Evolutionary conservation across 53 echinoderm and acorn worm species (phyloP), one percentile per base, ranked within the genome.

Genomic region (Arbacia lixula): DNA sequence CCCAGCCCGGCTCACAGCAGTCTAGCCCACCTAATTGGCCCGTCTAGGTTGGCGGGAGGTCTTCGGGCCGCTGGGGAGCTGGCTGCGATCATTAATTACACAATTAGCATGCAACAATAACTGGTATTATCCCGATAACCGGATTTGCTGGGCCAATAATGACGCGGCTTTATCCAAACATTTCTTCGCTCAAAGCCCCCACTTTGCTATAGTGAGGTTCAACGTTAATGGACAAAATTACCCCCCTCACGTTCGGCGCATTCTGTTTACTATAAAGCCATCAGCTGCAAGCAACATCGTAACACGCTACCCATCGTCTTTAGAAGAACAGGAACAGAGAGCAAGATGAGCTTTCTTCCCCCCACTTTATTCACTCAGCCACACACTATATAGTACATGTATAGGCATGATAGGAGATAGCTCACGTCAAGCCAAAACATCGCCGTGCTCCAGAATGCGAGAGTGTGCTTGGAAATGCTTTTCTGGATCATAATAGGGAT

Each of bases 21-120:
- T 81, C 82, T 81, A 81, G 82, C 82, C 82, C 62, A 31, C 46
- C 82, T 81, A 81, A 81, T 81, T 81, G 82, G 82, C 64, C 33
- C 32, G 35, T 31, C 4, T 17, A 43, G 1, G 61, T 42, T 81
- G 82, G 63, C 43, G 64, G 82, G 64, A 43, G 50, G 34, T 34
- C 43, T 26, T 16, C 27, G 6, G 16, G 26, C 12, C 35, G 20
- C 14, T 11, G 50, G 82, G 60, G 12, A 58, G 21, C 60, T 16
- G 41, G 29, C 63, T 49, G 43, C 33, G 42, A 17, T 49, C 64
- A 63, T 79, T 79, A 79, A 81, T 81, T 81, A 81, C 82, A 64
- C 82, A 81, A 81, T 81, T 81, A 81, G 82, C 64, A 81, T 81
- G 31, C 37, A 28, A 81, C 82, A 81, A 79, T 39, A 61, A 8